These are phyloP conservation scores for Manacus vitellinus DNA, from an alignment of 2,113 vertebrate species.

Conservation along the genomic window DNA sequence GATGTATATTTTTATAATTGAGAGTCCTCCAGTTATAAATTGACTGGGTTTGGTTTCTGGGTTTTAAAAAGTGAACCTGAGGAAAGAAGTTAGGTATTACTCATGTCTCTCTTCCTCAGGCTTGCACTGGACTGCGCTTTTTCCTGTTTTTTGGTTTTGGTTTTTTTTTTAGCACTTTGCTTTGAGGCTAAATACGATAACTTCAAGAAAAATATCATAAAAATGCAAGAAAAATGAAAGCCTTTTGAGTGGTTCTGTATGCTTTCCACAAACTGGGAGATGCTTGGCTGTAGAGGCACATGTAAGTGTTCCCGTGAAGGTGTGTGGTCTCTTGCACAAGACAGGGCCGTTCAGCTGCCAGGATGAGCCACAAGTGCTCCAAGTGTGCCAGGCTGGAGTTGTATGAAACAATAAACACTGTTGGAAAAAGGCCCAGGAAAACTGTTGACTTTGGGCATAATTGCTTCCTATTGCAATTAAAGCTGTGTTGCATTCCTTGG, in stretches of 20 bases:
- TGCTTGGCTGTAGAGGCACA: not conserved
- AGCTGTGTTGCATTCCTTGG: not conserved
- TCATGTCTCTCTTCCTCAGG: not conserved
- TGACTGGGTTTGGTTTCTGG: not conserved
- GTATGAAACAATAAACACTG: not conserved
- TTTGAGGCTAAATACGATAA: not conserved
- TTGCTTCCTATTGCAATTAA: slow-evolving; percentile 43
- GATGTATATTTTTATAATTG: not conserved
- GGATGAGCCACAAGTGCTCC: not conserved
- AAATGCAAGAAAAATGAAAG: not conserved
- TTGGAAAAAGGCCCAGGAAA: slow-evolving; percentile 50
- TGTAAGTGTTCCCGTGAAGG: not conserved
- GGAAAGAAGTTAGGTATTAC: not conserved
- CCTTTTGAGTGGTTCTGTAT: not conserved
- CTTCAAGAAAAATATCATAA: not conserved
- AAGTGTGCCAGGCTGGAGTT: not conserved
- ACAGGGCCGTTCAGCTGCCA: not conserved
- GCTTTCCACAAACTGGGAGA: not conserved
- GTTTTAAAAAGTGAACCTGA: not conserved
- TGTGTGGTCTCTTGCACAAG: not conserved
- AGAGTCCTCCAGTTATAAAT: not conserved
- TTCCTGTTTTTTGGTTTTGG: not conserved
- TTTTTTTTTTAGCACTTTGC: not conserved
- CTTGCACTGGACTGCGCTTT: not conserved
- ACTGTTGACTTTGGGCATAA: slow-evolving; percentile 47